Evolutionary conservation across 2,888 invertebrate genomes (phyloP).

Genomic region (Teleogryllus oceanicus): DNA sequence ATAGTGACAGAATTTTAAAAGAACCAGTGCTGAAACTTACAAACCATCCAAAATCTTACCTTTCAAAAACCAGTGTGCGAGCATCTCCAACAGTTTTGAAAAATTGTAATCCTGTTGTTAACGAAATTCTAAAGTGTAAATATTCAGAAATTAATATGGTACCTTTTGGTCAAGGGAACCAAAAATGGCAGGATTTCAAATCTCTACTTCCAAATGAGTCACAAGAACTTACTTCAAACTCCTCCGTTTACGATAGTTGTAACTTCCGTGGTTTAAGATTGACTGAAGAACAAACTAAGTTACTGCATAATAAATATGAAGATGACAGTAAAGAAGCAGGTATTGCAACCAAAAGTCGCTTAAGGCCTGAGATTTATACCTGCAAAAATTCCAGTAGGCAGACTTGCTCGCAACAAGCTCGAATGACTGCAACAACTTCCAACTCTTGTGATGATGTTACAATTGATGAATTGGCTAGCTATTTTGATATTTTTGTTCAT

Average conservation of each 20-base stretch:
- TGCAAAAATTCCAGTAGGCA: constrained; percentile 27
- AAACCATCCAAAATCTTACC: neutral
- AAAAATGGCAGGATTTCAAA: constrained; percentile 31
- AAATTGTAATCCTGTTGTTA: neutral
- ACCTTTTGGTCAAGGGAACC: constrained; percentile 23
- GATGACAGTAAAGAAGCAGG: constrained; percentile 20
- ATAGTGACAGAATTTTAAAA: constrained; percentile 28
- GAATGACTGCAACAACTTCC: constrained; percentile 52
- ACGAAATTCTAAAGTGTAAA: neutral
- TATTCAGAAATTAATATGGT: neutral
- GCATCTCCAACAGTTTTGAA: neutral
- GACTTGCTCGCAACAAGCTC: constrained; percentile 75
- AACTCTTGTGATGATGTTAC: constrained; percentile 65
- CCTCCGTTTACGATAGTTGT: constrained; percentile 23
- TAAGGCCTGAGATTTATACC: neutral
- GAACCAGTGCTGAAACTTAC: constrained; percentile 32
- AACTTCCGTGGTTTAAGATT: constrained; percentile 29
- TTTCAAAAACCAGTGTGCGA: neutral
- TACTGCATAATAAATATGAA: neutral
- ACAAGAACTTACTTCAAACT: constrained; percentile 11
- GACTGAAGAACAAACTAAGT: constrained; percentile 19
- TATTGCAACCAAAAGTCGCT: neutral
- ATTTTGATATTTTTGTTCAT: constrained; percentile 92
- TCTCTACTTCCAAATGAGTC: constrained; percentile 27
- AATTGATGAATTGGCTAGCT: constrained; percentile 91